Base-by-base conservation (phyloP, 2,797 vertebrate genomes). In the Scolopax rusticola region DNA sequence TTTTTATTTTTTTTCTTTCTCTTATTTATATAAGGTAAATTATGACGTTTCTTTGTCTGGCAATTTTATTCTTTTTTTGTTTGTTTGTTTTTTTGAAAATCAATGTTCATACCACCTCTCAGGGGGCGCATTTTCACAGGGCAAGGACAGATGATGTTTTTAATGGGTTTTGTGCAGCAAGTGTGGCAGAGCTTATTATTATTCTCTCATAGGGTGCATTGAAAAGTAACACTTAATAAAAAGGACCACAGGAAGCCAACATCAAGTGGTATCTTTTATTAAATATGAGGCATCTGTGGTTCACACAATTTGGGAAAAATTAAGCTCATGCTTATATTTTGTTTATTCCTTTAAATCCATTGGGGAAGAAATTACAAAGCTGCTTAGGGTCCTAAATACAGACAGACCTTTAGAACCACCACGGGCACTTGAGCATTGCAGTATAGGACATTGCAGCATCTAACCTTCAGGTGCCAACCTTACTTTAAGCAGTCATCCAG, bases 221-320 rank as follows among this genome's bases (percentile, higher is more conserved):
- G 68, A 75, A 92, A 96, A 96, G 45, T 68, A 80, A 91, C 92
- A 96, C 93, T 95, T 95, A 91, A 94, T 96, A 95, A 96, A 91
- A 94, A 94, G 84, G 89, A 92, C 89, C 64, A 75, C 89, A 75
- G 92, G 92, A 95, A 89, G 57, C 78, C 82, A 93, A 51, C 21
- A 53, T 85, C 65, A 92, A 84, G 84, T 77, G 69, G 33, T 81
- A 93, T 21, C 9, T 87, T 94, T 90, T 90, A 83, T 92, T 96
- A 95, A 95, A 91, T 83, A 80, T 2, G 2, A 93, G 87, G 47
- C 36, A 87, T 81, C 32, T 71, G 51, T 64, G 61, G 54, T 89
- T 93, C 85, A 81, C 57, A 68, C 50, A 85, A 43, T 75, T 83
- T 84, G 43, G 77, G 56, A 48, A 51, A 92, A 94, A 82, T 36